A percentile compares a stretch with the other conserved stretches of the same genome.
phyloP scores from a whole-genome alignment of 1,140 invertebrate genomes.

The Drosophila ohnishii region DNA sequence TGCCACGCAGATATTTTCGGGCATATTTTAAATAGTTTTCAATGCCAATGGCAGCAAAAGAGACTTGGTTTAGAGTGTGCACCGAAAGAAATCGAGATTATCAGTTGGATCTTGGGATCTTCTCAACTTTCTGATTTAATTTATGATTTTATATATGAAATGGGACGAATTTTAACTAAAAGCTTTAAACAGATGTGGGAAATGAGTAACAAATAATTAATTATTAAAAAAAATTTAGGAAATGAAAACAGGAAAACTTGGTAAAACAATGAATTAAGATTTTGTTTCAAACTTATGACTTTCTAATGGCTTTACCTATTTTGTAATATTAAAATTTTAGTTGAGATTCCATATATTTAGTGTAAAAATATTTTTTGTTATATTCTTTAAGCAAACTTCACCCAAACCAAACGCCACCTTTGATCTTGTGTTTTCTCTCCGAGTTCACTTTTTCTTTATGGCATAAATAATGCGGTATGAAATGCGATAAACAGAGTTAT shows the following conservation, averaged over 20 bases:
- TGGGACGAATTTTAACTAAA: not conserved
- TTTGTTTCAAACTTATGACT: not conserved
- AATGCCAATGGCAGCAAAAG: conserved; percentile 58
- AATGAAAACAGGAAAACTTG: not conserved
- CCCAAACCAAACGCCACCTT: conserved; percentile 13
- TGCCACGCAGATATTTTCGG: conserved; percentile 63
- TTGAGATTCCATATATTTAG: not conserved
- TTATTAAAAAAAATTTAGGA: not conserved
- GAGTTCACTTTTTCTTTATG: conserved; percentile 50
- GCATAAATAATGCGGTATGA: conserved; percentile 77
- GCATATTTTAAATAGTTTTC: conserved; percentile 76
- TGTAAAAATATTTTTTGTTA: not conserved
- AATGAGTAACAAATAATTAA: not conserved
- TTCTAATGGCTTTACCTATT: not conserved
- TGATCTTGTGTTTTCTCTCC: conserved; percentile 19
- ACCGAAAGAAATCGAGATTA: conserved; percentile 23
- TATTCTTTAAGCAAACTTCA: not conserved
- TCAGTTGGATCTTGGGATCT: conserved; percentile 2
- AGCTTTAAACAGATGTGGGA: not conserved
- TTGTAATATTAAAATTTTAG: accelerated
- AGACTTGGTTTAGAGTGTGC: conserved; percentile 23
- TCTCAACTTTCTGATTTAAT: not conserved
- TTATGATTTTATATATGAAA: not conserved
- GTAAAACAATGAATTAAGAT: not conserved
- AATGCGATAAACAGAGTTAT: conserved; percentile 71